These are phyloP conservation scores for Sesia bembeciformis DNA, from an alignment of 2,888 invertebrate genomes.

Conservation along the genomic window DNA sequence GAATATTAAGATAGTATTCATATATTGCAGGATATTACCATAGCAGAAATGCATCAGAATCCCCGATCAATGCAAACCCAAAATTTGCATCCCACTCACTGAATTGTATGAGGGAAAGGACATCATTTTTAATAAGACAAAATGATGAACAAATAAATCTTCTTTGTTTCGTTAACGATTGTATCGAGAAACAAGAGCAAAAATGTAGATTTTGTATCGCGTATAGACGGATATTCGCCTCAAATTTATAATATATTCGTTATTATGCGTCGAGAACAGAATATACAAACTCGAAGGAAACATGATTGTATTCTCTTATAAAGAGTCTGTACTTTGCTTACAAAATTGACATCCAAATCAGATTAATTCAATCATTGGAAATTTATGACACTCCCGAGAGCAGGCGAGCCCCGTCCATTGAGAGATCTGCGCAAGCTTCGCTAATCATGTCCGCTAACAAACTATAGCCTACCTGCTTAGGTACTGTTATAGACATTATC, in stretches of 20 bases:
- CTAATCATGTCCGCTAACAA: slow-evolving; percentile 57
- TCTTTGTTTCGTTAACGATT: slow-evolving; percentile 46
- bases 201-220: slow-evolving; percentile 22
- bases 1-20: too few species aligned
- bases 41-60: background rate
- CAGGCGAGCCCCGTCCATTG: slow-evolving; percentile 49
- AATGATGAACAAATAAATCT: slow-evolving; percentile 48
- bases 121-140: slow-evolving; percentile 51
- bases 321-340: slow-evolving; percentile 50
- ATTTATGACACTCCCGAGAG: slow-evolving; percentile 72
- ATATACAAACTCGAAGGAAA: slow-evolving; percentile 40
- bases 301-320: slow-evolving; percentile 62
- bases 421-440: slow-evolving; percentile 47
- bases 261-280: slow-evolving; percentile 49
- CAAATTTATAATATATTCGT: slow-evolving; percentile 45
- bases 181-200: slow-evolving; percentile 24
- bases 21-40: background rate
- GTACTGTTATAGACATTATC: too few species aligned
- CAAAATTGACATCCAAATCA: slow-evolving; percentile 74
- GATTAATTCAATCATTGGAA: slow-evolving; percentile 75
- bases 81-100: slow-evolving; percentile 21
- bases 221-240: slow-evolving; percentile 26
- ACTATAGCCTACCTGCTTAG: slow-evolving; percentile 27
- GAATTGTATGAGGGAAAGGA: slow-evolving; percentile 16
- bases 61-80: background rate